Evolutionary conservation across 2,888 invertebrate genomes (phyloP), one percentile per base, ranked within the genome.

Genomic region (Scaptomyza polygonia): DNA sequence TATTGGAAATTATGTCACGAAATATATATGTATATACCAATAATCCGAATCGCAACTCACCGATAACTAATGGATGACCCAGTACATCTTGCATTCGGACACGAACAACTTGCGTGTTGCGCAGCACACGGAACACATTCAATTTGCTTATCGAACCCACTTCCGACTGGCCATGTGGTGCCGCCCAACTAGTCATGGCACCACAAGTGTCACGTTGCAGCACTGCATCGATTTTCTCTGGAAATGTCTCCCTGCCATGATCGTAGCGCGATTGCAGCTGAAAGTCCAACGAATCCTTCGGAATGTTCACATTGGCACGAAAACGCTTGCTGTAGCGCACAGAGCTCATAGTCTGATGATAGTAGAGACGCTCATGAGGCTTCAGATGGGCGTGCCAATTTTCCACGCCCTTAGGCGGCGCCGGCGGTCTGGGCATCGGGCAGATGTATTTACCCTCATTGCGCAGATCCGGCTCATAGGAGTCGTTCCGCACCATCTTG

Each of bases 281-380:
- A 54, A 95, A 92, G 88, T 96, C 96, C 62, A 96, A 91, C 45
- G 94, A 93, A 88, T 96, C 96, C 21, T 93, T 92, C 0, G 96
- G 96, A 30, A 91, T 83, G 47, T 77, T 74, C 2, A 79, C 64
- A 62, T 82, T 83, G 11, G 80, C 86, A 8, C 83, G 72, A 73
- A 92, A 93, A 44, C 92, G 89, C 36, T 91, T 92, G 80, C 90
- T 92, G 71, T 92, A 90, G 30, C 93, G 91, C 6, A 93, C 92
- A 32, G 93, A 93, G 65, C 92, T 92, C 68, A 93, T 89, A 0
- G 93, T 94, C 72, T 93, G 93, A 71, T 93, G 93, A 58, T 92
- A 91, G 74, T 90, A 92, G 48, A 93, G 86, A 5, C 93, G 91
- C 62, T 93, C 91, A 62, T 90, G 91, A 0, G 93, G 92, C 27